Evolutionary conservation across 1,140 invertebrate species (phyloP).

Genomic region (Drosophila pruinosa): DNA sequence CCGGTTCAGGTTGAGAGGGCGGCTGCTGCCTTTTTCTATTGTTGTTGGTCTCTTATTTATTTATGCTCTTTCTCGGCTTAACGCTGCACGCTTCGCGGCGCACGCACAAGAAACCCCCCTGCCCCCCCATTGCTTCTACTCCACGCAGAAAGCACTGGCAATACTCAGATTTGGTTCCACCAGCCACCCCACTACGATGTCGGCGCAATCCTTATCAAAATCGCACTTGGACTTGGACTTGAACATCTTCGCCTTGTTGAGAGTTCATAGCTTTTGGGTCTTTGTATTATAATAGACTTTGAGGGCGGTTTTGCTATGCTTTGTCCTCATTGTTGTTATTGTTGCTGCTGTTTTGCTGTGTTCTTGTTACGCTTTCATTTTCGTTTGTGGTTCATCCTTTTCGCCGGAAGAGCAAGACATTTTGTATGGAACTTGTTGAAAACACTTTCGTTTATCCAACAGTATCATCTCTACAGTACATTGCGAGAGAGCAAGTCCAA

Average conservation of each 20-base stretch:
- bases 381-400: constrained; percentile 59
- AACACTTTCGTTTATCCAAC: constrained; percentile 66
- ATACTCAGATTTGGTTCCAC: background rate
- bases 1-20: background rate
- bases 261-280: constrained; percentile 61
- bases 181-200: constrained; percentile 6
- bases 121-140: too few species aligned
- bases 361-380: constrained; percentile 41
- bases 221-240: constrained; percentile 36
- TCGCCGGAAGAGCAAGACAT: constrained; percentile 57
- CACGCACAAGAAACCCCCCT: constrained; percentile 33
- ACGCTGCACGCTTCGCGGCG: constrained; percentile 72
- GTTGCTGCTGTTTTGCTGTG: constrained; percentile 6
- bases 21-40: constrained; percentile 26
- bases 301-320: constrained; percentile 37
- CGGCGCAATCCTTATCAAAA: constrained; percentile 46
- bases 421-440: constrained; percentile 70
- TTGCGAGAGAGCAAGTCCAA: too few species aligned
- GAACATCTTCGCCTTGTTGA: constrained; percentile 35
- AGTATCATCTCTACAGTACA: background rate
- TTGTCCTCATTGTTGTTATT: background rate
- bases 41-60: constrained; percentile 66
- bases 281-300: constrained; percentile 72
- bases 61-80: constrained; percentile 79
- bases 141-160: too few species aligned